Base-by-base conservation (phyloP, 2,113 vertebrate genomes). In the Pygoscelis adeliae region DNA sequence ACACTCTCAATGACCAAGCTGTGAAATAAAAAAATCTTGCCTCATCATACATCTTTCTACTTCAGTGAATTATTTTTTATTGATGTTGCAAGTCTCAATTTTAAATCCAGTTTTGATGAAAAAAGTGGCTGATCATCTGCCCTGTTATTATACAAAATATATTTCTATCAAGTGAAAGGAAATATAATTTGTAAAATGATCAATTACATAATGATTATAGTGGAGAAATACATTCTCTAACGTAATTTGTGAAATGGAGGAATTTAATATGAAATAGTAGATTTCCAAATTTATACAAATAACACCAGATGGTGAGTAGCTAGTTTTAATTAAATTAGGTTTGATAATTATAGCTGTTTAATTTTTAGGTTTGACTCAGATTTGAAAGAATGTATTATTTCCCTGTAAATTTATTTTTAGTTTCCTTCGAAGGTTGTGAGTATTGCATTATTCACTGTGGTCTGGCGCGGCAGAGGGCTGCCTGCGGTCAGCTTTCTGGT, bases 281-380 rank as follows among this genome's bases (percentile, higher is more conserved):
- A 98, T 98, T 97, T 96, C 97, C 97, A 97, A 97, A 98, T 98
- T 98, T 97, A 94, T 92, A 98, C 95, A 98, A 98, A 98, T 98
- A 98, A 98, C 95, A 97, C 95, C 98, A 98, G 98, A 98, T 98
- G 98, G 98, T 92, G 98, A 98, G 80, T 87, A 97, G 96, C 93
- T 98, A 98, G 74, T 97, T 98, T 98, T 98, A 98, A 98, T 98
- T 98, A 98, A 98, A 98, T 98, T 98, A 98, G 92, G 82, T 95
- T 98, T 97, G 96, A 96, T 98, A 98, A 98, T 98, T 98, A 98
- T 98, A 98, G 96, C 97, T 97, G 96, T 97, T 98, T 98, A 98
- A 98, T 98, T 98, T 97, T 98, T 97, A 98, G 97, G 94, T 98
- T 98, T 97, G 94, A 98, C 97, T 98, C 96, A 98, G 96, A 98